Base-by-base conservation (phyloP, 2,113 vertebrate genomes). In the Tylochromis polylepis region DNA sequence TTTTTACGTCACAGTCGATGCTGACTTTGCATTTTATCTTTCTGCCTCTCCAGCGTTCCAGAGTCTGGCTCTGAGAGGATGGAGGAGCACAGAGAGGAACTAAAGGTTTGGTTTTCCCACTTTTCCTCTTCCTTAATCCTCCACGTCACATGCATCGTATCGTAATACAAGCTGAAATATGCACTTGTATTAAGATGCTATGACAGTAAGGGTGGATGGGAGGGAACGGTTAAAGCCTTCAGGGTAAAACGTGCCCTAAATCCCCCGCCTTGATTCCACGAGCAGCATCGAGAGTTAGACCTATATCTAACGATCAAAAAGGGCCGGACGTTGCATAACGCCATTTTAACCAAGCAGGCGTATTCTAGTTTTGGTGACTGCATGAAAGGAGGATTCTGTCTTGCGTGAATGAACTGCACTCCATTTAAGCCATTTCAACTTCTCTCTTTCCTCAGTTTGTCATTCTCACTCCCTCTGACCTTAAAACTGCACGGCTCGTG, bases 211-310 rank as follows among this genome's bases (percentile, higher is more conserved):
- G 77, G 80, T 82, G 49, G 88, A 65, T 14, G 51, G 41, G 27
- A 55, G 56, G 43, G 14, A 67, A 78, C 75, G 60, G 59, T 78
- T 46, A 12, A 55, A 80, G 92, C 94, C 95, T 88, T 87, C 2
- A 91, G 94, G 95, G 95, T 85, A 89, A 78, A 87, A 89, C 27
- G 31, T 95, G 95, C 85, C 94, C 96, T 93, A 92, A 90, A 95
- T 96, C 91, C 60, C 49, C 58, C 2, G 65, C 87, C 85, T 83
- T 78, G 85, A 80, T 87, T 87, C 67, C 78, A 87, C 77, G 81
- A 72, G 83, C 81, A 59, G 85, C 84, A 60, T 86, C 82, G 55
- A 72, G 82, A 91, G 83, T 11, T 15, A 14, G 87, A 60, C 84
- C 53, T 93, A 81, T 80, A 89, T 92, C 85, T 79, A 84, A 87